Conservation (phyloP, 2,113 vertebrate species). For the Hoplias malabaricus region DNA sequence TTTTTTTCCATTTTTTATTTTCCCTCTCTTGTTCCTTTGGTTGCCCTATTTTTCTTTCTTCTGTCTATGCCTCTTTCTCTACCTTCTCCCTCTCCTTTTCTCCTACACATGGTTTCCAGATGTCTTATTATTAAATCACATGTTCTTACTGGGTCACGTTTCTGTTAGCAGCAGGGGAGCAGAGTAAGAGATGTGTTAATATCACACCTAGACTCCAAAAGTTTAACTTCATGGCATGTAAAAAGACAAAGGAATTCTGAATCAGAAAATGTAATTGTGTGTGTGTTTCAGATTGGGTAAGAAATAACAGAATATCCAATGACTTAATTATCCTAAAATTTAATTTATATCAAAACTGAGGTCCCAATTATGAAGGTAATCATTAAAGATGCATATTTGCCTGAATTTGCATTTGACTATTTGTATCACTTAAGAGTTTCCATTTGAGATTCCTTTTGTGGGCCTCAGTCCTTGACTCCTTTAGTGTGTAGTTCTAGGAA, state of each 20-base stretch:
- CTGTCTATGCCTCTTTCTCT: conserved; percentile 57
- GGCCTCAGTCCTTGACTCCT: not conserved
- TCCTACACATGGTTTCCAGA: conserved; percentile 34
- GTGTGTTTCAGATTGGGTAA: not conserved
- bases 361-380: not conserved
- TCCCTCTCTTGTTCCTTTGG: conserved; percentile 31
- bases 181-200: not conserved
- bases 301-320: too few relatives aligned
- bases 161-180: conserved; percentile 15
- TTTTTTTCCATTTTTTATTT: conserved; percentile 26
- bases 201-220: too few relatives aligned
- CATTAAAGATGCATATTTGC: not conserved
- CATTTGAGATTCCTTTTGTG: not conserved
- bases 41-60: conserved; percentile 27
- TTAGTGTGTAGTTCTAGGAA: not conserved
- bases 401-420: not conserved
- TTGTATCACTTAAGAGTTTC: not conserved
- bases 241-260: too few relatives aligned
- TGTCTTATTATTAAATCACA: conserved; percentile 28
- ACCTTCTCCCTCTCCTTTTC: conserved; percentile 40
- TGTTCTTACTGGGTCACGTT: conserved; percentile 21
- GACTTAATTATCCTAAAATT: too few relatives aligned
- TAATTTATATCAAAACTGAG: not conserved
- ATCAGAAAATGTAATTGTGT: too few relatives aligned
- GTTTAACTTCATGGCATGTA: too few relatives aligned